Evolutionary conservation across 23 tunicate genomes (phyloP), one percentile per base, ranked within the genome.

Genomic region (Styela clava): DNA sequence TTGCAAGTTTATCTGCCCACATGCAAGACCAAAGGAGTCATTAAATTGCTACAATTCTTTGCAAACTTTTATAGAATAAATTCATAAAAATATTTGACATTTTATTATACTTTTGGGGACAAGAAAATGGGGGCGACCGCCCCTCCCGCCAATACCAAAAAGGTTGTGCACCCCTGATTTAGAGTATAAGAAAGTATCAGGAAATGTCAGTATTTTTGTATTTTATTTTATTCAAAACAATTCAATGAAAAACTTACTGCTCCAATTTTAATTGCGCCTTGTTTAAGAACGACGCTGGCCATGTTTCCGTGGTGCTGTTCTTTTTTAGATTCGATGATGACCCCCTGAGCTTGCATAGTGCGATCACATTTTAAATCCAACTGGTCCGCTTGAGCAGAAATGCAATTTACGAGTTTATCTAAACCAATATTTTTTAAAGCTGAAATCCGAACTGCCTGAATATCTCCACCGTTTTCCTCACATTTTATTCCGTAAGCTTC

Each of bases 211-310:
- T n/a, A n/a, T n/a, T n/a, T n/a, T n/a, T n/a, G n/a, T n/a, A n/a
- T n/a, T n/a, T n/a, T n/a, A n/a, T n/a, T n/a, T n/a, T n/a, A n/a
- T n/a, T n/a, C n/a, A n/a, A n/a, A n/a, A n/a, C n/a, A n/a, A n/a
- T n/a, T n/a, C n/a, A n/a, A n/a, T n/a, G n/a, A n/a, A 1, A 24
- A 24, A 31, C 76, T 33, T 25, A 93, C 98, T 83, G 79, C 61
- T 63, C 99, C 96, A 32, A 52, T 64, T 61, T 63, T 79, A 7
- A 95, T 31, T 18, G 95, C 86, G 18, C 99, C 99, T 5, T 90
- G 96, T 44, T 83, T 85, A 0, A 90, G 52, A n/a, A 95, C 74
- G 16, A 74, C 76, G 33, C 81, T 90, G 31, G 88, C 85, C 2
- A 83, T 33, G 2, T 78, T 32, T 12, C 99, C 99, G 2, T 64